phyloP scores from a whole-genome alignment of 2,888 invertebrate species.

The Meganola albula region DNA sequence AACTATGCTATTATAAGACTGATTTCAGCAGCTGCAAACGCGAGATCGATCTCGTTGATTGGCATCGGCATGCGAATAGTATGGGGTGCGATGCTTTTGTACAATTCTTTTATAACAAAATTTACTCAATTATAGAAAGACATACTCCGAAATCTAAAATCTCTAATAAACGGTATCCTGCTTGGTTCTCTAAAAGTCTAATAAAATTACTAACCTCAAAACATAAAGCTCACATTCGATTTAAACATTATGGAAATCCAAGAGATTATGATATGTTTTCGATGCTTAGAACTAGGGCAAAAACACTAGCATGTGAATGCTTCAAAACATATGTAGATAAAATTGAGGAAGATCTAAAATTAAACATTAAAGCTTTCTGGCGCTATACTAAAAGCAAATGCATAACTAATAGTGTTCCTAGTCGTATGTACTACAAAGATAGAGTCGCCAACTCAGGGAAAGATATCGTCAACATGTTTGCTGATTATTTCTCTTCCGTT shows the following conservation, averaged over 20 bases:
- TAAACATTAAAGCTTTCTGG: constrained; percentile 6
- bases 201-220: constrained; percentile 1
- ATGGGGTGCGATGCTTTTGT: background rate
- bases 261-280: constrained; percentile 5
- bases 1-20: constrained; percentile 1
- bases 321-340: background rate
- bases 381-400: constrained; percentile 3
- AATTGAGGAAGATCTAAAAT: constrained; percentile 1
- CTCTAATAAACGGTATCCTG: constrained; percentile 2
- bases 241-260: constrained; percentile 2
- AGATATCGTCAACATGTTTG: constrained; percentile 4
- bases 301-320: background rate
- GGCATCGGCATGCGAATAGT: background rate
- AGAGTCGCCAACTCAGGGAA: background rate
- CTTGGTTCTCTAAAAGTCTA: constrained; percentile 4
- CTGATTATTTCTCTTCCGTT: constrained; percentile 5
- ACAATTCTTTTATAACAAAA: background rate
- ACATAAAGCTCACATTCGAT: background rate
- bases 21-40: background rate
- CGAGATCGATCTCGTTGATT: background rate
- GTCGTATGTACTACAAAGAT: background rate
- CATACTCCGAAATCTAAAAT: constrained; percentile 1
- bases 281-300: constrained; percentile 2
- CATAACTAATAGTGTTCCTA: constrained; percentile 1
- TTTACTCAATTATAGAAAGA: constrained; percentile 2